Evolutionary conservation across 2,113 vertebrate genomes (phyloP).

Genomic region (Oryctolagus cuniculus): mOryCun1.1 NC_091435.1:76838501-76839000

Average conservation of each 20-base stretch:
- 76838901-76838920: background rate
- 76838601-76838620: background rate
- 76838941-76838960: slow-evolving; percentile 2
- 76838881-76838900: background rate
- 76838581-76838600: background rate
- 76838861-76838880: slow-evolving; percentile 16
- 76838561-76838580: background rate
- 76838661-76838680: background rate
- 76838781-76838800: background rate
- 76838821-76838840: slow-evolving; percentile 6
- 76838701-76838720: background rate
- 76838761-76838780: background rate
- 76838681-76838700: background rate
- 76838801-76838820: background rate
- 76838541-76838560: background rate
- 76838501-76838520: slow-evolving; percentile 8
- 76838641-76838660: background rate
- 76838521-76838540: background rate
- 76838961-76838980: slow-evolving; percentile 19
- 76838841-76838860: background rate
- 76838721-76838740: background rate
- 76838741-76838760: background rate
- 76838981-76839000: background rate
- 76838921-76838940: background rate
- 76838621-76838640: background rate